Base-by-base conservation (phyloP, 1,140 invertebrate genomes). In the Homarus americanus region DNA sequence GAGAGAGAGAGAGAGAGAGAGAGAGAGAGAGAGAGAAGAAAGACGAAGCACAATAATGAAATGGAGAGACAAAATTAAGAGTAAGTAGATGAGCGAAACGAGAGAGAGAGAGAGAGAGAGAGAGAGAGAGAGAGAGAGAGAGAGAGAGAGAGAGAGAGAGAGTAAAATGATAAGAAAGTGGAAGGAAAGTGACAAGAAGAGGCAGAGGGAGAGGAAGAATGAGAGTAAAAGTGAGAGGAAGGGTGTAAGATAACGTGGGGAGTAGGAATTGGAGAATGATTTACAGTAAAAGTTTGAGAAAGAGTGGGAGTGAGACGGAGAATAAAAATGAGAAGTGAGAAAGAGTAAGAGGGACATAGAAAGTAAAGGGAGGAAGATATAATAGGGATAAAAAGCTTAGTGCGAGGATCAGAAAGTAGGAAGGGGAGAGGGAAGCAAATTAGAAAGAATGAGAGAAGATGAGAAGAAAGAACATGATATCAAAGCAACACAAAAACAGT, bases 141-240 rank as follows among this genome's bases (percentile, higher is more conserved):
- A 17, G 66, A 85, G 63, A 87, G 73, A n/a, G 85, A 63, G 58
- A 66, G 49, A 36, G 58, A 66, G 58, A 82, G 80, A 38, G 80
- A 82, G 36, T n/a, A n/a, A n/a, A n/a, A n/a, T n/a, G n/a, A n/a
- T n/a, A n/a, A n/a, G n/a, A n/a, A n/a, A n/a, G n/a, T n/a, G n/a
- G n/a, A n/a, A n/a, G n/a, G n/a, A n/a, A n/a, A 82, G 17, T 24
- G 80, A 63, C 53, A 82, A 32, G 24, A 17, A 58, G 49, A 58
- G 53, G 24, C 12, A 58, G 53, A 58, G 53, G 24, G 53, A 58
- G 53, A 58, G 53, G 41, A 38, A 85, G 40, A 53, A 12, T n/a
- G 82, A 85, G 69, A 75, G 69, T 2, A 38, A 85, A 38, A 87
- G 73, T 12, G 85, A 63, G 58, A 66, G 49, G 20, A 36, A 66